These are phyloP conservation scores for Chelonoidis abingdonii DNA, from an alignment of 2,113 vertebrate genomes.

Conservation along the genomic window DNA sequence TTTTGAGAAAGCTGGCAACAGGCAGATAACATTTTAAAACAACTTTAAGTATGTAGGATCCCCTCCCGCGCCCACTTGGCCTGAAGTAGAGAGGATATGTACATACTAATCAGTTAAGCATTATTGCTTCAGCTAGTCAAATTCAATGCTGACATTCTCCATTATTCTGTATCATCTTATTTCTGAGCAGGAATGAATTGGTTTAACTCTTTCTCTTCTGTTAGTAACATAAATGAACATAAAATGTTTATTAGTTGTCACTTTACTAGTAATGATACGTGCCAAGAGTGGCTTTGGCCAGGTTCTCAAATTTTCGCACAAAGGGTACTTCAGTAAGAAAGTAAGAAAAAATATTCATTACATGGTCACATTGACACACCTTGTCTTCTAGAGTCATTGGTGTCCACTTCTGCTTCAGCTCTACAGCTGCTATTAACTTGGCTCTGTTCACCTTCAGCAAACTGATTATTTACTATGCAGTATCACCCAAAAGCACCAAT, in stretches of 20 bases:
- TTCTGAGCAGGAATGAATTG: neutral
- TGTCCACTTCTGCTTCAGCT: conserved; percentile 21
- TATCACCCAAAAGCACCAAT: neutral
- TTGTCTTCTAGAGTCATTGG: neutral
- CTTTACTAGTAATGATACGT: neutral
- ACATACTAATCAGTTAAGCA: neutral
- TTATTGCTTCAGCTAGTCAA: neutral
- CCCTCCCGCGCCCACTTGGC: neutral
- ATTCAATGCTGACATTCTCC: fast-evolving
- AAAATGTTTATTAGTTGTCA: neutral
- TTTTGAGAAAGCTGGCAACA: neutral
- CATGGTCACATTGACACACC: neutral
- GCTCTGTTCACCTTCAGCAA: neutral
- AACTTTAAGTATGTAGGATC: neutral
- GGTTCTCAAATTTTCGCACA: conserved; percentile 30
- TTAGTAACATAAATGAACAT: neutral
- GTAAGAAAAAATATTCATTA: conserved; percentile 22
- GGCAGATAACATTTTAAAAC: neutral
- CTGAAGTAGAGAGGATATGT: neutral
- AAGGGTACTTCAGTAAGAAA: conserved; percentile 25
- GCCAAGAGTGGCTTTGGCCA: neutral
- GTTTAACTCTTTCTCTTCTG: neutral
- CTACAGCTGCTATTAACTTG: neutral
- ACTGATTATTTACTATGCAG: neutral
- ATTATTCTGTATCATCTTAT: fast-evolving